These are phyloP conservation scores for Neodiprion virginianus DNA, from an alignment of 1,140 invertebrate genomes.

Conservation along the genomic window DNA sequence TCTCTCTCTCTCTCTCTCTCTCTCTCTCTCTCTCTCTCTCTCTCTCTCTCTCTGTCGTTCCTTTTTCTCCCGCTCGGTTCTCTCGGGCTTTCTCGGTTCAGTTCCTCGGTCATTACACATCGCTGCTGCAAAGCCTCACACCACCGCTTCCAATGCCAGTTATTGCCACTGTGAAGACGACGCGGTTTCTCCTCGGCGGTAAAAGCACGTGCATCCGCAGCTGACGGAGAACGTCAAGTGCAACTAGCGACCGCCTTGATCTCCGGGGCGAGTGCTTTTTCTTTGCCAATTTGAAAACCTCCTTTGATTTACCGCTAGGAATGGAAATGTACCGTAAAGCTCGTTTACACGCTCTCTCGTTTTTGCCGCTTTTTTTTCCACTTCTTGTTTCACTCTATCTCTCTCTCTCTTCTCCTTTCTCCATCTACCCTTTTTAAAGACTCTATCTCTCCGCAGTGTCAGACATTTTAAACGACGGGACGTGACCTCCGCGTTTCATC, in stretches of 20 bases:
- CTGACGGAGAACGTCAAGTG: not conserved
- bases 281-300: conserved; percentile 39
- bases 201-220: not conserved
- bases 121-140: too few species aligned
- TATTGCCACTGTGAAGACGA: too few species aligned
- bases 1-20: too few species aligned
- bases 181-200: too few species aligned
- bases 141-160: too few species aligned
- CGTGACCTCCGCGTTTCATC: not conserved
- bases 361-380: conserved; percentile 11
- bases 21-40: too few species aligned
- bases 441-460: conserved; percentile 1
- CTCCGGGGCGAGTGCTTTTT: conserved; percentile 23
- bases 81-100: not conserved
- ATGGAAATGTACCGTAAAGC: conserved; percentile 39
- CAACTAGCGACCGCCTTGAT: conserved; percentile 4
- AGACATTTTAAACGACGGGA: not conserved
- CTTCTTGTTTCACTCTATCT: conserved; percentile 14
- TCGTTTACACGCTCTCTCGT: conserved; percentile 24
- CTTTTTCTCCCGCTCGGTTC: not conserved
- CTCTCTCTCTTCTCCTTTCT: conserved; percentile 14
- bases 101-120: too few species aligned
- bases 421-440: conserved; percentile 29
- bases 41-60: not conserved
- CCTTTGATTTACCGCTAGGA: conserved; percentile 38